Conservation (phyloP, 2,113 vertebrate species). For the Charadrius vociferus region DNA sequence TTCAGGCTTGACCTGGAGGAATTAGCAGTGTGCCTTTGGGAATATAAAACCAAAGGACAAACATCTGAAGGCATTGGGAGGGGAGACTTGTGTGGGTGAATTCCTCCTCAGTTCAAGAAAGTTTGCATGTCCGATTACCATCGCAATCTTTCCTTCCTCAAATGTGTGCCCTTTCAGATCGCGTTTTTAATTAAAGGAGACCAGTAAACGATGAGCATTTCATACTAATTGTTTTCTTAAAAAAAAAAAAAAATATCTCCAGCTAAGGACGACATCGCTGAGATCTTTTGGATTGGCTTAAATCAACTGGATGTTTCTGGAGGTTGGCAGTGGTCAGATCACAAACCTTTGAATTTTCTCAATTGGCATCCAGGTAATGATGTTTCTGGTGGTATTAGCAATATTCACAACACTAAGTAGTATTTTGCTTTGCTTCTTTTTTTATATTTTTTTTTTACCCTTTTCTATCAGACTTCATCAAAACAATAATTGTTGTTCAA, state of each 20-base stretch:
- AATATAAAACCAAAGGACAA: not conserved
- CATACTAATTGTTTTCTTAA: not conserved
- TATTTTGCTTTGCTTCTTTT: not conserved
- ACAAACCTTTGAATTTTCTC: slow-evolving; percentile 82
- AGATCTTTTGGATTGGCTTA: slow-evolving; percentile 91
- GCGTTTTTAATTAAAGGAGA: not conserved
- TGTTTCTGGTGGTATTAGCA: not conserved
- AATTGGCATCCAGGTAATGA: slow-evolving; percentile 87
- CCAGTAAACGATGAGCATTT: not conserved
- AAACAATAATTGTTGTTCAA: not conserved
- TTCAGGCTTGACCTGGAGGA: not conserved
- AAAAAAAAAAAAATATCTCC: not conserved
- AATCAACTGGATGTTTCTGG: slow-evolving; percentile 87
- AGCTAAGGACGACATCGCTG: slow-evolving; percentile 77
- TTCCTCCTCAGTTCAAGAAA: not conserved
- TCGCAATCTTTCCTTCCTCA: not conserved
- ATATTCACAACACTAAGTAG: not conserved
- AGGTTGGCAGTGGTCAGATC: slow-evolving; percentile 97
- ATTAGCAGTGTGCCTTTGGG: not conserved
- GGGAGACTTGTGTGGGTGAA: not conserved
- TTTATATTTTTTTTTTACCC: too few relatives aligned
- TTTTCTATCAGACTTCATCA: not conserved
- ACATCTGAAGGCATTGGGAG: not conserved
- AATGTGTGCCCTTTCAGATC: not conserved
- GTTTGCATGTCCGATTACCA: not conserved